A percentile compares a stretch with the other conserved stretches of the same genome.
Conservation (phyloP, 2,113 vertebrate genomes). For the Lophius piscatorius region DNA sequence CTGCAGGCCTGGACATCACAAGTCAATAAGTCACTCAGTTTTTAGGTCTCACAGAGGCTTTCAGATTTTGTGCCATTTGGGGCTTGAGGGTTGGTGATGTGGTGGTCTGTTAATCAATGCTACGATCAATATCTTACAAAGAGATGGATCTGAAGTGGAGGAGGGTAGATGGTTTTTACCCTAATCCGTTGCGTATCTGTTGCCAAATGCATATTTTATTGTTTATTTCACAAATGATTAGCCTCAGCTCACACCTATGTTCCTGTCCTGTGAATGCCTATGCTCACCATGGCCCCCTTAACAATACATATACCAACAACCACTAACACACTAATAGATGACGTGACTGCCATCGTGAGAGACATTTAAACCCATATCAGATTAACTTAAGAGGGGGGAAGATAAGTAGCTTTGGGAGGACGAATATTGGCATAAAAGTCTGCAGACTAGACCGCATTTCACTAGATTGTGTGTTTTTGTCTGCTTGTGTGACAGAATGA, state of each 20-base stretch:
- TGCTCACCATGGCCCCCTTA: neutral
- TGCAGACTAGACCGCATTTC: conserved; percentile 10
- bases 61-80: conserved; percentile 12
- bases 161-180: conserved; percentile 7
- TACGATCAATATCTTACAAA: conserved; percentile 62
- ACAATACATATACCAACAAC: conserved; percentile 7
- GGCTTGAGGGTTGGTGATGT: conserved; percentile 36
- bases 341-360: conserved; percentile 59
- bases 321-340: conserved; percentile 44
- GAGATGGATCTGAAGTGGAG: conserved; percentile 52
- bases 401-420: conserved; percentile 62
- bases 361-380: conserved; percentile 72
- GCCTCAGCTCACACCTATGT: conserved; percentile 8
- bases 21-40: conserved; percentile 63
- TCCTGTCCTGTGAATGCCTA: conserved; percentile 3
- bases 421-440: conserved; percentile 40
- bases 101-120: conserved; percentile 63
- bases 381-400: conserved; percentile 63
- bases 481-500: neutral
- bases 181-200: conserved; percentile 16
- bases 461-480: conserved; percentile 2
- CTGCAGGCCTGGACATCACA: conserved; percentile 34
- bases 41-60: conserved; percentile 46
- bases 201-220: neutral
- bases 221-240: neutral